These are phyloP conservation scores for Sinella curviseta DNA, from an alignment of 1,140 invertebrate species.

Conservation along the genomic window DNA sequence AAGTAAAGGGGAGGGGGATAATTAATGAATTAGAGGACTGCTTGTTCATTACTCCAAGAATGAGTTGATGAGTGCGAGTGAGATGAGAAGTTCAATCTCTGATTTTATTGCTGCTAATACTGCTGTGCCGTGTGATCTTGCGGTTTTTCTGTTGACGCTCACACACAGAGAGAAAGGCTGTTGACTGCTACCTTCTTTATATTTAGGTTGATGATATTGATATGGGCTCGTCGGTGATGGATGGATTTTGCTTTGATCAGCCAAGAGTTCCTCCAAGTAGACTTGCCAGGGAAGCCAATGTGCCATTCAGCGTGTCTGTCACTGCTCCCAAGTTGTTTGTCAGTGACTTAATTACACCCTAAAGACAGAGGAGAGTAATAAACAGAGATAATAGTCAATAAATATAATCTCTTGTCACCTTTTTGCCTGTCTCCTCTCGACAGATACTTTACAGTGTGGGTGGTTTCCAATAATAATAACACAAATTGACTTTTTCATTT, in stretches of 20 bases:
- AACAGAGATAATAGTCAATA: background rate
- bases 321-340: conserved; percentile 34
- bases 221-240: too few species aligned
- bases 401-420: background rate
- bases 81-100: too few species aligned
- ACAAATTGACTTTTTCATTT: background rate
- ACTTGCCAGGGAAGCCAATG: conserved; percentile 23
- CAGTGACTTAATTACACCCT: conserved; percentile 37
- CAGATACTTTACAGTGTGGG: background rate
- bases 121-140: too few species aligned
- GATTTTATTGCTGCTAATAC: too few species aligned
- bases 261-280: conserved; percentile 29
- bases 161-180: too few species aligned
- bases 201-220: too few species aligned
- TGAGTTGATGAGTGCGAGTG: too few species aligned
- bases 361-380: conserved; percentile 9
- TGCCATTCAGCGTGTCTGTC: conserved; percentile 30
- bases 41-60: too few species aligned
- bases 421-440: background rate
- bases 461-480: background rate
- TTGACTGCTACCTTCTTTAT: too few species aligned
- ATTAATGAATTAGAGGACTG: too few species aligned
- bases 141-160: too few species aligned
- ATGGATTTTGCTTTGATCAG: background rate
- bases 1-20: too few species aligned